Evolutionary conservation across 2,888 invertebrate genomes (phyloP), one percentile per base, ranked within the genome.

Genomic region (Clivina fossor): DNA sequence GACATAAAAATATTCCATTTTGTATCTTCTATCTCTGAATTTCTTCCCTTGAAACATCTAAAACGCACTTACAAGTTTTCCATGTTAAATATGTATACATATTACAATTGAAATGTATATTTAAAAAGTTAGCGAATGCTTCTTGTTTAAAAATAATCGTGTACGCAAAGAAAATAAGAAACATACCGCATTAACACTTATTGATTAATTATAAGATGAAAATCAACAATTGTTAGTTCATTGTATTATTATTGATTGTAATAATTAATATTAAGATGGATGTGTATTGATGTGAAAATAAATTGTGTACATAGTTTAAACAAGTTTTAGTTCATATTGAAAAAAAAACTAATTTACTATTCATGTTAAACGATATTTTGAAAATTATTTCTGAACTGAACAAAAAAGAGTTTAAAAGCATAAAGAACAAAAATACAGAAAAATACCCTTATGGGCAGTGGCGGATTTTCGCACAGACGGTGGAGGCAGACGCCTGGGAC

Each of bases 241-340:
- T 33, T 15, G 8, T 48, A 24, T 35, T 49, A 22, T 22, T 30
- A 24, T 24, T 26, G 15, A 26, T 30, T 40, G 33, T 37, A 49
- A 40, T 38, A 19, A 50, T 50, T 20, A 37, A 22, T 19, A 38
- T 19, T 18, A 28, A 30, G 41, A 37, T 53, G 44, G 43, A 44
- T 53, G 43, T 53, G 44, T 40, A 50, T 50, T 26, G 53, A 53
- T 53, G 53, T 53, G 53, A 26, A 53, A 53, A 53, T 53, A 53
- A 44, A 50, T 35, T 53, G 18, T 53, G 53, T 53, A 53, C 53
- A 53, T 44, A 53, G 44, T 41, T 46, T 19, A 19, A 40, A 7
- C 11, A 15, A 9, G 5, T 40, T 16, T 19, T 30, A 11, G 9
- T 30, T 30, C 9, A 3, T 30, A 4, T 30, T 30, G n/a, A 9